phyloP scores from a whole-genome alignment of 2,888 invertebrate genomes.

The Brenthis hecate region DNA sequence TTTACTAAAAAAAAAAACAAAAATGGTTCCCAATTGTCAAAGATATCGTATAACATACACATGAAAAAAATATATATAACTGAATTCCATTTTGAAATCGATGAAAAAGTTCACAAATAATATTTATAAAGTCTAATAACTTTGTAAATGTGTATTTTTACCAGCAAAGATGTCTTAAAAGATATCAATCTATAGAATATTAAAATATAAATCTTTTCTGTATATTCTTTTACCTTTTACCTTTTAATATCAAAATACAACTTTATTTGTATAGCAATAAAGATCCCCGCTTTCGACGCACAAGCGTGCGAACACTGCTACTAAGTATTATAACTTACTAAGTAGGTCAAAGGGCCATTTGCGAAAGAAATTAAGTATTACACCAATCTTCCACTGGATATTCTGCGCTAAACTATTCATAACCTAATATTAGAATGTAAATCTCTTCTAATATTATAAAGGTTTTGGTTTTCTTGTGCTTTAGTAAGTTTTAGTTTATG shows the following conservation, averaged over 20 bases:
- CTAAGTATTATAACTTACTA: conserved; percentile 11
- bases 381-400: conserved; percentile 15
- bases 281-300: conserved; percentile 5
- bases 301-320: conserved; percentile 13
- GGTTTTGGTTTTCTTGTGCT: no score
- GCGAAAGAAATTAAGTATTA: conserved; percentile 18
- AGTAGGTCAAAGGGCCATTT: conserved; percentile 24
- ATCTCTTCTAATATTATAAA: no score
- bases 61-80: no score
- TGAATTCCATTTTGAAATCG: no score
- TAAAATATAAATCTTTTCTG: background rate
- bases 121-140: background rate
- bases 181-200: conserved; percentile 5
- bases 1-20: no score
- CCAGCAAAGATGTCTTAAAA: background rate
- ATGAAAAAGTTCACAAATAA: background rate
- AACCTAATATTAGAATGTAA: no score
- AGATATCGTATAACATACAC: no score
- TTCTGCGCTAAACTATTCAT: background rate
- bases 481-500: no score
- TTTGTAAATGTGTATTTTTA: background rate
- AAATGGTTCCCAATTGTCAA: no score
- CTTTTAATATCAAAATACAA: background rate
- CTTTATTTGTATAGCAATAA: conserved; percentile 10
- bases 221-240: conserved; percentile 1